phyloP scores from a whole-genome alignment of 2,113 vertebrate genomes.

The Catagonus wagneri region DNA sequence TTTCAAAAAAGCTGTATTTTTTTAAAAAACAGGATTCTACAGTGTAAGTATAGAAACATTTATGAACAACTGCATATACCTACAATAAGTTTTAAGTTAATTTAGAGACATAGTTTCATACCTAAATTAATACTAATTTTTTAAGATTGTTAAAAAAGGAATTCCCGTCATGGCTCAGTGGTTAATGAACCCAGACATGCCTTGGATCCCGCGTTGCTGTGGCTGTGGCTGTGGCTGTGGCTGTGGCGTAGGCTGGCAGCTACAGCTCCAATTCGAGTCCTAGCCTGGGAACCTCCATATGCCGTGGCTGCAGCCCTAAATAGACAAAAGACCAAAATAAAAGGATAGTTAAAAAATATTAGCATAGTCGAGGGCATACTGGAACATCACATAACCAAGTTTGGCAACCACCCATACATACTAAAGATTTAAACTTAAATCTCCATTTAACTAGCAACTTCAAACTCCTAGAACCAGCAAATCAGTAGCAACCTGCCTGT shows the following conservation, averaged over 20 bases:
- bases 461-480: neutral
- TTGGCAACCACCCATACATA: neutral
- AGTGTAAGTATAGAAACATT: neutral
- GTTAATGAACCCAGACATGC: no score
- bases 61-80: neutral
- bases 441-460: neutral
- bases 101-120: neutral
- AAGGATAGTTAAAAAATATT: neutral
- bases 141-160: neutral
- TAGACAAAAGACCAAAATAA: no score
- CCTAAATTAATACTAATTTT: neutral
- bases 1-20: neutral
- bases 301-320: no score
- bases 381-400: neutral
- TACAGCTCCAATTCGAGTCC: no score
- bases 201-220: no score
- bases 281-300: no score
- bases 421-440: neutral
- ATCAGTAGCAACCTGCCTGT: neutral
- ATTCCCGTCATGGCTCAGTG: no score
- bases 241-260: no score
- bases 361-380: neutral
- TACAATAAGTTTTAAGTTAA: neutral
- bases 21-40: neutral
- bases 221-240: no score